These are phyloP conservation scores for Vireo altiloquus DNA, from an alignment of 2,113 vertebrate species.

Conservation along the genomic window DNA sequence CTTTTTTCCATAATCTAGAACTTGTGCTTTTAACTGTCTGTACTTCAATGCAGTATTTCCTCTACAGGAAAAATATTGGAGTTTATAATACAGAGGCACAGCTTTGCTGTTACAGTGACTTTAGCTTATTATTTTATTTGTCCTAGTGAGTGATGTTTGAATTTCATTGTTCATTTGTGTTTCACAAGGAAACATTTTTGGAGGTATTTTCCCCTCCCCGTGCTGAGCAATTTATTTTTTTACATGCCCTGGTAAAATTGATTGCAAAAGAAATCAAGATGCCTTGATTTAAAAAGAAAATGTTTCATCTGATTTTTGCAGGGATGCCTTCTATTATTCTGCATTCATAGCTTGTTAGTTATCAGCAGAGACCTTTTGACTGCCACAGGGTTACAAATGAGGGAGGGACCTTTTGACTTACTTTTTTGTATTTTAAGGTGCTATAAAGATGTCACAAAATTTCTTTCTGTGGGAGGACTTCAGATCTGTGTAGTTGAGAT, in stretches of 20 bases:
- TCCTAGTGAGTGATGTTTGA: not conserved
- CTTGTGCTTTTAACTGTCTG: not conserved
- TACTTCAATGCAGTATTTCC: not conserved
- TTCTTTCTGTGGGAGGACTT: not conserved
- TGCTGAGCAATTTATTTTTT: not conserved
- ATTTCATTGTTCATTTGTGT: not conserved
- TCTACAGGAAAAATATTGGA: not conserved
- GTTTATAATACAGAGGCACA: not conserved
- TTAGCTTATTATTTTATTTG: not conserved
- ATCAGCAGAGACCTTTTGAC: not conserved
- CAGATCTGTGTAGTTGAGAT: not conserved
- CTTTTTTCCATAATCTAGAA: not conserved
- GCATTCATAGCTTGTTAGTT: not conserved
- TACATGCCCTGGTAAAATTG: not conserved
- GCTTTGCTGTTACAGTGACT: not conserved
- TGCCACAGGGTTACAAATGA: not conserved
- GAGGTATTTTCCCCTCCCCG: not conserved
- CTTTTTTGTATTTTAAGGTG: not conserved
- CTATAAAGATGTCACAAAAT: not conserved
- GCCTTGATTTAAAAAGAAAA: not conserved
- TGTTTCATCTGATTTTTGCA: not conserved
- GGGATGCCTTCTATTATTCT: not conserved
- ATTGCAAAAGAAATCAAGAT: not conserved
- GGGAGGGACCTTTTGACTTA: not conserved
- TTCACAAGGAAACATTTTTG: not conserved